Evolutionary conservation across 1,140 invertebrate species (phyloP).

Genomic region (Pseudobourletiella spinata): DNA sequence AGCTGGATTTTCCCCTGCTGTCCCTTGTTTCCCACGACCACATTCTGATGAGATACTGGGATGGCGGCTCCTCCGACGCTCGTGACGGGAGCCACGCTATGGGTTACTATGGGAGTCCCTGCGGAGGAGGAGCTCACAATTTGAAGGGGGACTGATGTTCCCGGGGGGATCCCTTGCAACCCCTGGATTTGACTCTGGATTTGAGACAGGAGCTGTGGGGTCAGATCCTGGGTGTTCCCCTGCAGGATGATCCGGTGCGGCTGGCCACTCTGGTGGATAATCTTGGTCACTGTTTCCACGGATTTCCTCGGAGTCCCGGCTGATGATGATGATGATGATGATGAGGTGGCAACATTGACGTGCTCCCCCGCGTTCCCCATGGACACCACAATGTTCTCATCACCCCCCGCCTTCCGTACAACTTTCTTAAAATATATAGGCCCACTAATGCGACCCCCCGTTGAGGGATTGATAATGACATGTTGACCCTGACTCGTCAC

Average conservation of each 20-base stretch:
- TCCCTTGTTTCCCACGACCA: no score
- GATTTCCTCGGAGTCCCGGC: background rate
- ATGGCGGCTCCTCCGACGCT: no score
- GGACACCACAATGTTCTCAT: background rate
- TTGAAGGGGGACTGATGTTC: background rate
- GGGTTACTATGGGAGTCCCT: no score
- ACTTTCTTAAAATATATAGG: background rate
- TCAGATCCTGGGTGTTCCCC: background rate
- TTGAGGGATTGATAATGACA: background rate
- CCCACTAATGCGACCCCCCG: background rate
- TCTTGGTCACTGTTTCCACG: background rate
- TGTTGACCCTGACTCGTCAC: background rate
- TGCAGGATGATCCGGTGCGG: background rate
- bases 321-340: background rate
- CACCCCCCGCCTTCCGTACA: background rate
- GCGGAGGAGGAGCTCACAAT: no score
- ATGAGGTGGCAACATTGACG: background rate
- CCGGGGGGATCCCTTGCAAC: background rate
- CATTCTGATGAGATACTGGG: no score
- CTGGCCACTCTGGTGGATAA: background rate
- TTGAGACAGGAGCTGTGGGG: background rate
- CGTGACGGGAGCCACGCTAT: no score
- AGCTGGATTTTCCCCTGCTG: background rate
- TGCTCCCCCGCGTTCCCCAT: no score
- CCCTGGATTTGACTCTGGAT: constrained; percentile 2